Conservation (phyloP, 1,140 invertebrate species). For the Caenorhabditis briggsae region DNA sequence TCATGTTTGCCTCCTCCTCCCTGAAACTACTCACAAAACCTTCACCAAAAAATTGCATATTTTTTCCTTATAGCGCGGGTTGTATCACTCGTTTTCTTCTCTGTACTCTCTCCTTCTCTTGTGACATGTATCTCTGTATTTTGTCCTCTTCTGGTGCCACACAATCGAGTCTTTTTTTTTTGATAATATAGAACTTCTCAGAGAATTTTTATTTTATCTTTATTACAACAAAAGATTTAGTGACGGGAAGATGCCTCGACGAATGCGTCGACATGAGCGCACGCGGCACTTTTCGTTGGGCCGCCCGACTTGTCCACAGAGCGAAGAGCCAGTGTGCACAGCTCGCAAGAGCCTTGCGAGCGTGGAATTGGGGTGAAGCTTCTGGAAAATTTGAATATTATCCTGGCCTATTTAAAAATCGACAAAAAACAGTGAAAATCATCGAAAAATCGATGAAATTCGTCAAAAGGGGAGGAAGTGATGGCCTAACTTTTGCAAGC, state of each 20-base stretch:
- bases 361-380: background rate
- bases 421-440: too few species aligned
- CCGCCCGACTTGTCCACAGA: background rate
- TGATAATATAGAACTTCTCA: background rate
- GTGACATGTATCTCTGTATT: slow-evolving; percentile 42
- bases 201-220: too few species aligned
- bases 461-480: background rate
- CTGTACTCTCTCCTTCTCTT: background rate
- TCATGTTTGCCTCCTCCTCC: background rate
- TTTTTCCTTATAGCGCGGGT: background rate
- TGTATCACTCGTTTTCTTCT: background rate
- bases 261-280: slow-evolving; percentile 32
- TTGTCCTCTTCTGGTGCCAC: background rate
- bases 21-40: background rate
- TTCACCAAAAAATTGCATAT: background rate
- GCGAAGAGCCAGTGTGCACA: slow-evolving; percentile 23
- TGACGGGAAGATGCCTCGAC: background rate
- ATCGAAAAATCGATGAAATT: background rate
- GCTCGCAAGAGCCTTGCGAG: background rate
- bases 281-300: slow-evolving; percentile 12
- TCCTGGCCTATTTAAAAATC: too few species aligned
- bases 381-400: too few species aligned
- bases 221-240: too few species aligned
- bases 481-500: too few species aligned
- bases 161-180: background rate